A percentile compares a stretch with the other conserved stretches of the same genome.
These are phyloP conservation scores for Scolanthus callimorphus DNA, from an alignment of 92 coral and sea anemone species.

Conservation along the genomic window DNA sequence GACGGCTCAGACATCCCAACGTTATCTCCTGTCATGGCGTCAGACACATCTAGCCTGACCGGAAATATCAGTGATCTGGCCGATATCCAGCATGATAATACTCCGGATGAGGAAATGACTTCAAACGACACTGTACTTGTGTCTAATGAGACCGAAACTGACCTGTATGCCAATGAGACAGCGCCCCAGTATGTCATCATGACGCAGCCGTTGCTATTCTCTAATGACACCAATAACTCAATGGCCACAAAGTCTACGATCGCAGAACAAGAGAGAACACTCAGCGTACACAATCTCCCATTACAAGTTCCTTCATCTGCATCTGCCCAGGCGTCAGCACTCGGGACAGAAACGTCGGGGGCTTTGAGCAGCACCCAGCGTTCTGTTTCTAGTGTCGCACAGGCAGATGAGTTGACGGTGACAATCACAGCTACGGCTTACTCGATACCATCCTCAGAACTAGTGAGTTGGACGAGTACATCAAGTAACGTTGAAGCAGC, in stretches of 20 bases:
- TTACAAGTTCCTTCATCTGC: too few species aligned
- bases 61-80: conserved; percentile 27
- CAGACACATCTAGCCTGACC: neutral
- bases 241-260: conserved; percentile 48
- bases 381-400: too few species aligned
- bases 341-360: too few species aligned
- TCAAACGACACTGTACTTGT: conserved; percentile 94
- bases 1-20: too few species aligned
- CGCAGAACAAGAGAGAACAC: neutral
- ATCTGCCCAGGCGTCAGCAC: too few species aligned
- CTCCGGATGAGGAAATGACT: conserved; percentile 84
- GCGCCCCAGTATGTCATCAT: conserved; percentile 74
- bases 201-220: conserved; percentile 65
- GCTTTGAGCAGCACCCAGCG: too few species aligned
- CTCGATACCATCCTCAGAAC: too few species aligned
- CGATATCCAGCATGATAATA: conserved; percentile 45
- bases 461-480: too few species aligned
- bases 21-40: too few species aligned
- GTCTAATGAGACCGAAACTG: conserved; percentile 97
- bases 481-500: too few species aligned
- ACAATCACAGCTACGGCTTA: too few species aligned
- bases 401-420: too few species aligned
- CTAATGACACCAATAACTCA: conserved; percentile 38
- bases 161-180: conserved; percentile 90
- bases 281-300: neutral